Evolutionary conservation across 1,140 invertebrate genomes (phyloP), one percentile per base, ranked within the genome.

Genomic region (Drosophila sproati): DNA sequence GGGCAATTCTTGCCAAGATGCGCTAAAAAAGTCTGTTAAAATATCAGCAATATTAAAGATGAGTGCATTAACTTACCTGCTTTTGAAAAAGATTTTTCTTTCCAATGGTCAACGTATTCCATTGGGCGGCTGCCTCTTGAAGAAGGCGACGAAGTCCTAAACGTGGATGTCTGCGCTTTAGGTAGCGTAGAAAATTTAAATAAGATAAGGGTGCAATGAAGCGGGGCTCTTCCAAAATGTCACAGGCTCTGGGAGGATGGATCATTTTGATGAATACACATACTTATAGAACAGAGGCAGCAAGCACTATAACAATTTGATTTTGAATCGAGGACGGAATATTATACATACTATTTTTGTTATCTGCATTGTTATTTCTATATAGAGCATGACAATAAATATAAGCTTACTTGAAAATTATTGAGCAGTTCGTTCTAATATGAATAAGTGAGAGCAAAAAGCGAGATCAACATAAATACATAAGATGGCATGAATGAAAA

Each of bases 111-210:
- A 87, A 6, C 0, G 59, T 5, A 39, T 51, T 66, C 82, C 82
- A 86, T 3, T 50, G 5, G n/a, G 45, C 4, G 1, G 45, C 56
- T 0, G 71, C 82, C 43, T 56, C 68, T 20, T 76, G 71, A 5
- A 86, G 50, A 20, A 86, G n/a, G 2, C 68, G 72, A 3, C 34
- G 39, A 8, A 76, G 0, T 2, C 43, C 55, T 34, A 45, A 76
- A 1, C 31, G 37, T 6, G 76, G 80, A 45, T 32, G 39, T 7
- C 56, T 52, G 0, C 55, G 62, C 41, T 81, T 76, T 0, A 77
- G 56, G 31, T 50, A 82, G 5, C 82, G 79, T 3, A 87, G 50
- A 20, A 87, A 87, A 54, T 87, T 87, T 1, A 87, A 35, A 52
- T 87, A 87, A 0, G 78, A 68, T 4, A 78, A 28, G 0, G 64